phyloP scores from a whole-genome alignment of 1,140 invertebrate species.

The Drosophila prosaltans region DNA sequence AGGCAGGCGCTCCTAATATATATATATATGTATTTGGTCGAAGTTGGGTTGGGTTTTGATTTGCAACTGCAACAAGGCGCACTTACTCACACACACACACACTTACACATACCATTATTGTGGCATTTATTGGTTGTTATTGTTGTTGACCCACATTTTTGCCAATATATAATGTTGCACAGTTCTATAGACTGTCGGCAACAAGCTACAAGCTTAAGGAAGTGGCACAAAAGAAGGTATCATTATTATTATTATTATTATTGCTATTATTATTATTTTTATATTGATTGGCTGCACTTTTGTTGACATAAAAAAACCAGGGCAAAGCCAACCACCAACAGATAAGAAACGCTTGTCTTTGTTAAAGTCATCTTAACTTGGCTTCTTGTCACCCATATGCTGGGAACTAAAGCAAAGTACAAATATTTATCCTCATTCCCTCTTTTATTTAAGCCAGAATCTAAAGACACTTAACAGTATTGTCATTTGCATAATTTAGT shows the following conservation, averaged over 20 bases:
- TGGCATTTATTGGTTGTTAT: slow-evolving; percentile 75
- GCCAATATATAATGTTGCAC: slow-evolving; percentile 66
- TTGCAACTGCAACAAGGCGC: slow-evolving; percentile 55
- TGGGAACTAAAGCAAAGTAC: background rate
- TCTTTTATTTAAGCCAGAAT: no score
- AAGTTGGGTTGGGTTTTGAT: slow-evolving; percentile 55
- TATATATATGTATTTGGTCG: slow-evolving; percentile 25
- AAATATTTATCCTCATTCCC: background rate
- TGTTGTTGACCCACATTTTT: slow-evolving; percentile 77
- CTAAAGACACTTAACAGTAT: no score
- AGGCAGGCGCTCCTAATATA: background rate
- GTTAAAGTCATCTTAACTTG: background rate
- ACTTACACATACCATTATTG: slow-evolving; percentile 55
- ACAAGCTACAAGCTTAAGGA: slow-evolving; percentile 32
- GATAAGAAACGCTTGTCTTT: background rate
- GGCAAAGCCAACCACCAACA: slow-evolving; percentile 13
- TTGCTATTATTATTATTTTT: slow-evolving; percentile 32
- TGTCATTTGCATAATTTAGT: no score
- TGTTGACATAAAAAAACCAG: slow-evolving; percentile 22
- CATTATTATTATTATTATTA: slow-evolving; percentile 45
- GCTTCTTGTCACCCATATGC: background rate
- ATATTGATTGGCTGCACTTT: slow-evolving; percentile 33
- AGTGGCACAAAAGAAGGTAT: slow-evolving; percentile 42
- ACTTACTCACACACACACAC: slow-evolving; percentile 6
- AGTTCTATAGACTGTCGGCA: slow-evolving; percentile 40